Evolutionary conservation across 2,888 invertebrate species (phyloP).

Genomic region (Margaritifera margaritifera): DNA sequence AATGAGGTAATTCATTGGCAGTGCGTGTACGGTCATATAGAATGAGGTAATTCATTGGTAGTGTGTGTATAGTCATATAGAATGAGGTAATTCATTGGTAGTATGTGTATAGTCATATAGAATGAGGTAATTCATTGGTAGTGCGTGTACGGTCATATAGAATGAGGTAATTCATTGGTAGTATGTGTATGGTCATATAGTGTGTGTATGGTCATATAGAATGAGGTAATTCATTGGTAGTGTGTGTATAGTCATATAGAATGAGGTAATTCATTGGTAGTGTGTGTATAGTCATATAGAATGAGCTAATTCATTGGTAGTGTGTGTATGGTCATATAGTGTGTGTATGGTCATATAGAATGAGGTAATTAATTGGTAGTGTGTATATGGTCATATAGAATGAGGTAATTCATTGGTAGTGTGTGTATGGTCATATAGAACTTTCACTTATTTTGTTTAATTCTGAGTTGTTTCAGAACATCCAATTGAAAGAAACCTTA

Average conservation of each 20-base stretch:
- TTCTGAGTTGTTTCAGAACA: no score
- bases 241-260: background rate
- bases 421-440: no score
- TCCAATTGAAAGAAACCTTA: no score
- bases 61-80: background rate
- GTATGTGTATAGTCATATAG: background rate
- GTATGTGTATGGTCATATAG: no score
- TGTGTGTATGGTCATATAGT: no score
- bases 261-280: constrained; percentile 44
- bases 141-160: background rate
- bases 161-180: constrained; percentile 45
- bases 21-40: background rate
- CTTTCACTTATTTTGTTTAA: no score
- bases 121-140: constrained; percentile 45
- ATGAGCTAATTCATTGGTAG: constrained; percentile 44
- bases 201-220: no score
- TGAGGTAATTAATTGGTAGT: constrained; percentile 44
- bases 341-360: no score
- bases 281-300: background rate
- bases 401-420: constrained; percentile 44
- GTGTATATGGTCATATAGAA: background rate
- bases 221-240: constrained; percentile 44
- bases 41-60: constrained; percentile 45
- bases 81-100: constrained; percentile 45
- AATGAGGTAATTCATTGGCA: constrained; percentile 45